Conservation (phyloP, 2,113 vertebrate species). For the Furnarius figulus region DNA sequence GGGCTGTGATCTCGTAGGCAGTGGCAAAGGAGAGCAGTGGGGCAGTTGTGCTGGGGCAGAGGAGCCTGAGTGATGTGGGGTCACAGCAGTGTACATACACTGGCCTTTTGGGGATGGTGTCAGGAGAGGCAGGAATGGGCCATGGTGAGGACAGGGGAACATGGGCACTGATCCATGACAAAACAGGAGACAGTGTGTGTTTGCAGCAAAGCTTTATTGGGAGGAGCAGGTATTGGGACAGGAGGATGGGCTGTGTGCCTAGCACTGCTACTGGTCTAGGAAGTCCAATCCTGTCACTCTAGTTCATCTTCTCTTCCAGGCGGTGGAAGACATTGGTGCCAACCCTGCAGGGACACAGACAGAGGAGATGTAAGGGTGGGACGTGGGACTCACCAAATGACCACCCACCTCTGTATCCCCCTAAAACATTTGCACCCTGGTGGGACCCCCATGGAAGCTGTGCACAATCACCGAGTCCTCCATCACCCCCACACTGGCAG, state of each 20-base stretch:
- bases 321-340: fast-evolving
- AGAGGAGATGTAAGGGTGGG: neutral
- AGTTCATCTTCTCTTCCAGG: fast-evolving
- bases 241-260: neutral
- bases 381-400: fast-evolving
- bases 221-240: neutral
- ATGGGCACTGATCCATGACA: fast-evolving
- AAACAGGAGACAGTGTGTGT: neutral
- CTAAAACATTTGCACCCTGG: neutral
- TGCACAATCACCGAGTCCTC: neutral
- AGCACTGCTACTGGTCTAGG: neutral
- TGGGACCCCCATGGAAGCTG: neutral
- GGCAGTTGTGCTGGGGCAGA: neutral
- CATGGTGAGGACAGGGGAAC: neutral
- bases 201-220: neutral
- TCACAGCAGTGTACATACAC: too few species aligned
- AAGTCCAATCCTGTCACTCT: neutral
- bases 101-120: too few species aligned
- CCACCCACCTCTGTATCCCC: fast-evolving
- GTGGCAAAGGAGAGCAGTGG: neutral
- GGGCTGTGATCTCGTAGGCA: neutral
- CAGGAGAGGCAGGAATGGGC: neutral
- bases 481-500: neutral
- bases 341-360: neutral
- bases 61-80: too few species aligned